Conservation (phyloP, 2,888 invertebrate genomes). For the Lochmaea crataegi region DNA sequence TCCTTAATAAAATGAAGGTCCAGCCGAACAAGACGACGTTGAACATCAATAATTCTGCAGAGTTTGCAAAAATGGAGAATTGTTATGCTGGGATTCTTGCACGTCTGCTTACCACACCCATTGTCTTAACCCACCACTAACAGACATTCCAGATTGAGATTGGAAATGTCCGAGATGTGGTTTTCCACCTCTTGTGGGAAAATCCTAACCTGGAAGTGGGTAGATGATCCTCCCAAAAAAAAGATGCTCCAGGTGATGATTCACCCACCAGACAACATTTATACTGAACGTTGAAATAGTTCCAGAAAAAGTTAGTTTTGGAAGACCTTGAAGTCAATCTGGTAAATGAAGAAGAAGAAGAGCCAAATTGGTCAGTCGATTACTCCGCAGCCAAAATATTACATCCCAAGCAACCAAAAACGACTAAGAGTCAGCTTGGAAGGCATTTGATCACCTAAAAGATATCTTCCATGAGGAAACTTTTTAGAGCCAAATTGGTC, state of each 20-base stretch:
- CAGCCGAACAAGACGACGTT: constrained; percentile 88
- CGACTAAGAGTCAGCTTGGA: too few relatives aligned
- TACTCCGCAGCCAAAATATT: too few relatives aligned
- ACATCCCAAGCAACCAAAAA: too few relatives aligned
- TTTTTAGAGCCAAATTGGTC: too few relatives aligned
- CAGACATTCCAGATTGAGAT: constrained; percentile 94
- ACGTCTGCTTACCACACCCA: constrained; percentile 97
- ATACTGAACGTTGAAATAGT: too few relatives aligned
- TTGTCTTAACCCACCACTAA: constrained; percentile 93
- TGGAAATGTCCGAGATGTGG: constrained; percentile 98
- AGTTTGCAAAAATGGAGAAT: constrained; percentile 96
- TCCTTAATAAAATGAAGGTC: constrained; percentile 90
- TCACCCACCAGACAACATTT: constrained; percentile 68
- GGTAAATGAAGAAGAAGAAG: too few relatives aligned
- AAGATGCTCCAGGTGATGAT: constrained; percentile 51
- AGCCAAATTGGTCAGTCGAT: too few relatives aligned
- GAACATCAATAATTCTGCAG: constrained; percentile 98
- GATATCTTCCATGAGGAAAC: too few relatives aligned
- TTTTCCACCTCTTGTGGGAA: constrained; percentile 80
- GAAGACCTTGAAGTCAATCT: too few relatives aligned
- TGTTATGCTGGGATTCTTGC: constrained; percentile 96
- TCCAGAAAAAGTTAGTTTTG: too few relatives aligned
- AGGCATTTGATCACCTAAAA: too few relatives aligned
- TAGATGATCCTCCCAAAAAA: constrained; percentile 72
- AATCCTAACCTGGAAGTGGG: constrained; percentile 98